Evolutionary conservation across 2,797 vertebrate genomes (phyloP).

Genomic region (Phoxinus dragarum): DNA sequence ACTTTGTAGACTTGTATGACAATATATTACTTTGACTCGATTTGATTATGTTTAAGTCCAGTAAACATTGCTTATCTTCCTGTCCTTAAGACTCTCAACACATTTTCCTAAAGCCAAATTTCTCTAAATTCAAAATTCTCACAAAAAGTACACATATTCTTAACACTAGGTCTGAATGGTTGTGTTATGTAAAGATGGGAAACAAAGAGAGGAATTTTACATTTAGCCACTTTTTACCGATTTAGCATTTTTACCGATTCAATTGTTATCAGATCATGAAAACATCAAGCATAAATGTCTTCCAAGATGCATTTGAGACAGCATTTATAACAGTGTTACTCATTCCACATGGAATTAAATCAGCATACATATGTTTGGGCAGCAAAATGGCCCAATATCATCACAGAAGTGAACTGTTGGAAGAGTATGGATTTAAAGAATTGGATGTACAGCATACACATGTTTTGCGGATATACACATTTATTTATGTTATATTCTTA

Average conservation of each 20-base stretch:
- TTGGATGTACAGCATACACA: background rate
- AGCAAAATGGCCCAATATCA: no score
- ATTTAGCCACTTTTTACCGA: background rate
- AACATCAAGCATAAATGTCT: background rate
- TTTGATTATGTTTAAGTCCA: background rate
- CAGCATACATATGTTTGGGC: background rate
- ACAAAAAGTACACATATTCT: background rate
- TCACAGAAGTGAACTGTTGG: background rate
- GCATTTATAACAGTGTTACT: background rate
- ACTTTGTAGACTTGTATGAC: background rate
- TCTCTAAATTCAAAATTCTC: background rate
- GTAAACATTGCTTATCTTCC: background rate
- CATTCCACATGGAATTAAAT: background rate
- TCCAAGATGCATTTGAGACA: background rate
- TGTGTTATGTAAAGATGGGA: background rate
- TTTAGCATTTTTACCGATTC: background rate
- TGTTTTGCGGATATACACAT: background rate
- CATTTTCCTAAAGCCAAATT: background rate
- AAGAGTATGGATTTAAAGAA: background rate
- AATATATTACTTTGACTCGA: background rate
- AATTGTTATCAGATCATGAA: background rate
- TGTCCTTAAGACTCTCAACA: background rate
- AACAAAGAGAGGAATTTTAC: background rate
- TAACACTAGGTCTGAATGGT: background rate
- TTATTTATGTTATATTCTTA: background rate